Percentiles rank a stretch among this genome's conserved stretches.
Conservation (phyloP, 2,113 vertebrate species). For the Gnathonemus longibarbis region DNA sequence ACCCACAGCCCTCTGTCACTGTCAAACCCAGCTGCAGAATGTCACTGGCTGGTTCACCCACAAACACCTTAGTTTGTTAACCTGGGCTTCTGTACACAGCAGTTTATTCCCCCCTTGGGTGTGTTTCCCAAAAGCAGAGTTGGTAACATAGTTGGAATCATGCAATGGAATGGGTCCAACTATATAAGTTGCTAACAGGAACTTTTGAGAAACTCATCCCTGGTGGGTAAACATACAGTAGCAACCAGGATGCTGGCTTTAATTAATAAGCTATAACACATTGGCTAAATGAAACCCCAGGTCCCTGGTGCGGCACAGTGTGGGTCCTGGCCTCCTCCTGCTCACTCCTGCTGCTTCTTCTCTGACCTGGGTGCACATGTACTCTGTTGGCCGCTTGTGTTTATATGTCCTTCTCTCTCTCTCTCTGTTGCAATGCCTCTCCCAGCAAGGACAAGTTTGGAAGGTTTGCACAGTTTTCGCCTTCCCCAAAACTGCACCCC, state of each 20-base stretch:
- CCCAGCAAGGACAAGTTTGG: constrained; percentile 99
- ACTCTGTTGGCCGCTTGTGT: constrained; percentile 69
- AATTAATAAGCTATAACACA: neutral
- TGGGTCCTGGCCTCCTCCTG: constrained; percentile 49
- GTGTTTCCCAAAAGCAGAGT: neutral
- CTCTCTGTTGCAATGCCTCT: constrained; percentile 99
- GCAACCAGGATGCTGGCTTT: neutral
- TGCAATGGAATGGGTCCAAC: neutral
- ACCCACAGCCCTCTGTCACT: neutral
- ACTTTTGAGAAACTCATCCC: neutral
- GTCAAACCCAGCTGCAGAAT: neutral
- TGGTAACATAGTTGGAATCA: neutral
- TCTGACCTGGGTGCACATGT: constrained; percentile 45
- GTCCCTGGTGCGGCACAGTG: neutral
- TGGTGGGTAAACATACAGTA: neutral
- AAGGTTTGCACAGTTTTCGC: constrained; percentile 99
- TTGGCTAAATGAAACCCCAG: neutral
- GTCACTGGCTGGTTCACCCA: neutral
- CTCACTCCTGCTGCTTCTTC: constrained; percentile 44
- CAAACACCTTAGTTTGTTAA: neutral
- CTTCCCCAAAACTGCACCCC: constrained; percentile 88
- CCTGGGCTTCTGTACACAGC: neutral
- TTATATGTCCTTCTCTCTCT: constrained; percentile 91
- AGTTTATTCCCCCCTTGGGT: neutral
- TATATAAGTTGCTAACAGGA: neutral